Conservation (phyloP, 2,113 vertebrate genomes). For the Dunckerocampus dactyliophorus region DNA sequence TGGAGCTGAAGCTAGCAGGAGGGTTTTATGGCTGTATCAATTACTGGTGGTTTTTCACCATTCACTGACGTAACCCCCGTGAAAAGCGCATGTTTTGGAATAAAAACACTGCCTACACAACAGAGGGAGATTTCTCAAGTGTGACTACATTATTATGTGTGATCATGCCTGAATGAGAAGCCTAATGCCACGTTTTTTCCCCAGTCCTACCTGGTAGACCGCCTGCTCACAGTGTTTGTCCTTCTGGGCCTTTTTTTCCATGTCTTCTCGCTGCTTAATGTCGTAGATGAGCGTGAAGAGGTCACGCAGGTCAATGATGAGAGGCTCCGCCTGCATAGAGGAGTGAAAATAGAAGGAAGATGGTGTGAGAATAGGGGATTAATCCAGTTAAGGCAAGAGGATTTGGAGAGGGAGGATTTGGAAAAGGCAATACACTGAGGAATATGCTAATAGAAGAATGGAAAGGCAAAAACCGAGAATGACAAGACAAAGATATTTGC, state of each 20-base stretch:
- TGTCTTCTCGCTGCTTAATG: constrained; percentile 94
- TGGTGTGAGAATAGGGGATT: background rate
- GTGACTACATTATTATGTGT: constrained; percentile 31
- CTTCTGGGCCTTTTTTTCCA: constrained; percentile 97
- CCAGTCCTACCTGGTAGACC: constrained; percentile 88
- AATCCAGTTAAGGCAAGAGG: background rate
- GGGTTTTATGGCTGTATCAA: too few species aligned
- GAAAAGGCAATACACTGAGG: background rate
- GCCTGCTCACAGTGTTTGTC: constrained; percentile 97
- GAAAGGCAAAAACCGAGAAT: too few species aligned
- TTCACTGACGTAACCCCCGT: background rate
- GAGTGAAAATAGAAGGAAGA: background rate
- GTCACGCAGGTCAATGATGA: constrained; percentile 95
- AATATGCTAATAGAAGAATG: background rate
- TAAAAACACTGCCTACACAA: constrained; percentile 21
- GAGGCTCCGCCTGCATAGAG: constrained; percentile 84
- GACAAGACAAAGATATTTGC: too few species aligned
- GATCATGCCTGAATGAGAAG: constrained; percentile 31
- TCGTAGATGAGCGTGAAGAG: constrained; percentile 98
- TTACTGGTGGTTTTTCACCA: too few species aligned
- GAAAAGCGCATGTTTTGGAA: background rate
- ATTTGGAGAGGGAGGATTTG: background rate
- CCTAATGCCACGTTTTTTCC: background rate
- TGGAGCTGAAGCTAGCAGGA: too few species aligned
- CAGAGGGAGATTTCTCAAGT: constrained; percentile 21